A percentile compares a stretch with the other conserved stretches of the same genome.
Conservation (phyloP, 2,888 invertebrate species). For the Tetramorium bicarinatum region DNA sequence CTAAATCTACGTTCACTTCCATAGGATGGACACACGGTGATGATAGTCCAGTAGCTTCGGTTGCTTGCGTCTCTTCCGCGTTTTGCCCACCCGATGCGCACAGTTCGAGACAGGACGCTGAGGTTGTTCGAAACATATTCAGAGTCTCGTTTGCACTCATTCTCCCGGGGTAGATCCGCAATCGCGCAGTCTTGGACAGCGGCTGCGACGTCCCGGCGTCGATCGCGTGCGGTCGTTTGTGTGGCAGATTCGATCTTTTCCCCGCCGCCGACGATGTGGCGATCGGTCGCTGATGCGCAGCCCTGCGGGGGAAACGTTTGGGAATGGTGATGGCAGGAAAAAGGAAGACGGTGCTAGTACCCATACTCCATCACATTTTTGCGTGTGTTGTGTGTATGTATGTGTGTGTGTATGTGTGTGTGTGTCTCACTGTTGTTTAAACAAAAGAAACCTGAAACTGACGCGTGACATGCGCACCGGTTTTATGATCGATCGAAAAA, state of each 20-base stretch:
- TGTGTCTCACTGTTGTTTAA: slow-evolving; percentile 32
- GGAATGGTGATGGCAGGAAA: slow-evolving; percentile 74
- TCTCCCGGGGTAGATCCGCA: slow-evolving; percentile 57
- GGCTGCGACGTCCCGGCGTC: slow-evolving; percentile 65
- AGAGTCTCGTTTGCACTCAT: slow-evolving; percentile 50
- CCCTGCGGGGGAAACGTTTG: slow-evolving; percentile 75
- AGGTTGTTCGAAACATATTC: slow-evolving; percentile 56
- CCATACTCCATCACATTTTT: slow-evolving; percentile 64
- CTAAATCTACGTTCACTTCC: slow-evolving; percentile 67
- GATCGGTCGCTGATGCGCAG: slow-evolving; percentile 64
- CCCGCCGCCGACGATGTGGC: slow-evolving; percentile 61
- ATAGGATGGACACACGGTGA: slow-evolving; percentile 55
- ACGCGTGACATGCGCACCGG: slow-evolving; percentile 22
- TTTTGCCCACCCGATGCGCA: slow-evolving; percentile 56
- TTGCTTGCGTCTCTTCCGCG: slow-evolving; percentile 53
- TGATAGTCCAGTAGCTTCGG: slow-evolving; percentile 50
- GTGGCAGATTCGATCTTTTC: slow-evolving; percentile 62
- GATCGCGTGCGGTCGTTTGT: slow-evolving; percentile 67
- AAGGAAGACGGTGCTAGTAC: slow-evolving; percentile 71
- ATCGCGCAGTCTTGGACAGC: slow-evolving; percentile 66
- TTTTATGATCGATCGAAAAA: slow-evolving; percentile 42
- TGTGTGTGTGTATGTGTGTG: no score
- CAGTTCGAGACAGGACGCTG: slow-evolving; percentile 56
- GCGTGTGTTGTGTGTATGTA: background rate
- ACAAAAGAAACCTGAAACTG: slow-evolving; percentile 33